These are phyloP conservation scores for Caenorhabditis wallacei DNA, from an alignment of 2,888 invertebrate species.

Conservation along the genomic window DNA sequence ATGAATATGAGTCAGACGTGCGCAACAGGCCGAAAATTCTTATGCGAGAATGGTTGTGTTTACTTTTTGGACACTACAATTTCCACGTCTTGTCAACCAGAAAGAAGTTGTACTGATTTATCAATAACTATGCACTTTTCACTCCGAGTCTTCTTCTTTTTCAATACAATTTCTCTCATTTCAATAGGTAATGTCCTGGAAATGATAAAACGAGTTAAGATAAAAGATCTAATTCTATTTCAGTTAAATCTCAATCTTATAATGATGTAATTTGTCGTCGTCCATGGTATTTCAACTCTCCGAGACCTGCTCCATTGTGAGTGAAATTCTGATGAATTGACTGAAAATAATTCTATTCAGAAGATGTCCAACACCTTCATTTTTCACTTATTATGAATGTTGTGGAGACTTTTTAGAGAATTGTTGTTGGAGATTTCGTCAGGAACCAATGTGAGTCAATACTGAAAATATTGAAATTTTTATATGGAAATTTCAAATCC, in stretches of 20 bases:
- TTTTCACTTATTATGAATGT: slow-evolving; percentile 70
- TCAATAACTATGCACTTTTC: slow-evolving; percentile 32
- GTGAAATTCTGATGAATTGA: not conserved
- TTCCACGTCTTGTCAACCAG: slow-evolving; percentile 19
- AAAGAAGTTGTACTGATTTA: slow-evolving; percentile 42
- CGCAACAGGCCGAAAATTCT: slow-evolving; percentile 51
- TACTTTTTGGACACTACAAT: slow-evolving; percentile 53
- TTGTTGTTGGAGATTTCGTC: slow-evolving; percentile 65
- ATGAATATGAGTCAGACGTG: slow-evolving; percentile 47
- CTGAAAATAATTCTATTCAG: slow-evolving; percentile 36
- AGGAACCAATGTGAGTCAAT: slow-evolving; percentile 63
- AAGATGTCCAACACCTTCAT: slow-evolving; percentile 67
- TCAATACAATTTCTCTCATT: not conserved
- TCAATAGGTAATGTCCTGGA: slow-evolving; percentile 5
- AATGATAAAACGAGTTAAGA: not conserved
- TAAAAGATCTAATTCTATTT: not conserved
- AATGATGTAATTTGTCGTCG: slow-evolving; percentile 64
- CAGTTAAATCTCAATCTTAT: slow-evolving; percentile 58
- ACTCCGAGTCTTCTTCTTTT: not conserved
- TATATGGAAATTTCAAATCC: no score
- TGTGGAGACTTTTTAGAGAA: slow-evolving; percentile 66
- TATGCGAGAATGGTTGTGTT: slow-evolving; percentile 47
- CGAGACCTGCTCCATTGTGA: slow-evolving; percentile 63
- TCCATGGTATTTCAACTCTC: slow-evolving; percentile 63
- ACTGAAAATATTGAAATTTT: not conserved